These are phyloP conservation scores for Chaetodon auriga DNA, from an alignment of 2,113 vertebrate genomes.

Conservation along the genomic window DNA sequence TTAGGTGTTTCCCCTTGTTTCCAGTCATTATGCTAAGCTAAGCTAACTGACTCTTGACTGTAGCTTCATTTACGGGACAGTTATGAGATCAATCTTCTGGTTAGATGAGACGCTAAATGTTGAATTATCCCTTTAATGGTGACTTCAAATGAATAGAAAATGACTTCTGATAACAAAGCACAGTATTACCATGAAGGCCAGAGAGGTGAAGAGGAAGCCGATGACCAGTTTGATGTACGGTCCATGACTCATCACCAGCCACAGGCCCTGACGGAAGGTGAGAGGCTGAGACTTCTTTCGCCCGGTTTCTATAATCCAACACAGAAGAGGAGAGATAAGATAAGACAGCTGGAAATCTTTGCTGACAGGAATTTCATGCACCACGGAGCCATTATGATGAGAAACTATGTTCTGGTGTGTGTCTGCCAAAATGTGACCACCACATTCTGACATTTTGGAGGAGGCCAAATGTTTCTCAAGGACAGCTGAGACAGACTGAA, in stretches of 20 bases:
- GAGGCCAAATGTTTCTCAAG: neutral
- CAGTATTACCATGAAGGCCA: constrained; percentile 93
- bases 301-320: constrained; percentile 76
- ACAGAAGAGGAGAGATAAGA: neutral
- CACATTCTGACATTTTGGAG: neutral
- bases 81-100: no score
- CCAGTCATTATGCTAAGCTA: no score
- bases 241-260: constrained; percentile 89
- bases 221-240: constrained; percentile 92
- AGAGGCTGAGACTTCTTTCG: constrained; percentile 78
- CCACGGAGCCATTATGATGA: neutral
- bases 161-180: neutral
- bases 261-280: constrained; percentile 89
- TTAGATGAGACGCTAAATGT: neutral
- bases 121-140: neutral
- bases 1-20: neutral
- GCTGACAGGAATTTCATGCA: neutral
- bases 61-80: no score
- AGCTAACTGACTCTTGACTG: no score
- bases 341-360: neutral
- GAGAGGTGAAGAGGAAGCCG: constrained; percentile 94
- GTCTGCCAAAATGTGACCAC: neutral
- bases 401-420: neutral
- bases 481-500: neutral
- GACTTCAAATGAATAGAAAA: neutral